These are phyloP conservation scores for Flexamia atlantica DNA, from an alignment of 2,888 invertebrate genomes.

Conservation along the genomic window DNA sequence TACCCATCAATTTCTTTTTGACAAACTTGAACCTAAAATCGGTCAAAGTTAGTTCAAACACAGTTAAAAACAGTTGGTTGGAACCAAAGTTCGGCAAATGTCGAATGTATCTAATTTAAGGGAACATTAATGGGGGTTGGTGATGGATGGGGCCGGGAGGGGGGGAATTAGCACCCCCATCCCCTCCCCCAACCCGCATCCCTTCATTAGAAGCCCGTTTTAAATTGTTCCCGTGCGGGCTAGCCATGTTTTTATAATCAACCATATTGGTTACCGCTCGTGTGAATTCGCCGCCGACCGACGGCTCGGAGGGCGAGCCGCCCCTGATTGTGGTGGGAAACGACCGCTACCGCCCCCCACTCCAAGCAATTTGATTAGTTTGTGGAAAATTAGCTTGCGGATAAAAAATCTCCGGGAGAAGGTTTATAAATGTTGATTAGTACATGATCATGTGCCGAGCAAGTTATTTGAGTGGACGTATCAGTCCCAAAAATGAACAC, in stretches of 20 bases:
- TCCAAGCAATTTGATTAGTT: no score
- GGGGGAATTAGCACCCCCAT: slow-evolving; percentile 43
- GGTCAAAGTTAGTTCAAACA: slow-evolving; percentile 19
- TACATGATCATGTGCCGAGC: no score
- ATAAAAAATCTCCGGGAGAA: no score
- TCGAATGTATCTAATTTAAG: slow-evolving; percentile 52
- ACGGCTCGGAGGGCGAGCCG: background rate
- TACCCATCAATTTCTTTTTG: no score
- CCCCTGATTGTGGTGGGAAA: slow-evolving; percentile 35
- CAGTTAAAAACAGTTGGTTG: slow-evolving; percentile 32
- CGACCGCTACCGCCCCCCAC: background rate
- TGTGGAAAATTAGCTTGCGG: no score
- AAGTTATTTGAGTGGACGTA: no score
- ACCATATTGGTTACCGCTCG: slow-evolving; percentile 51
- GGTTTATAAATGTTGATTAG: no score
- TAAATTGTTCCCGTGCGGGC: slow-evolving; percentile 59
- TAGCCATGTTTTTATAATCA: slow-evolving; percentile 58
- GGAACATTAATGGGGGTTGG: slow-evolving; percentile 53
- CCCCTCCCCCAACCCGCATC: slow-evolving; percentile 40
- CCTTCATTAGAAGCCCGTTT: slow-evolving; percentile 55
- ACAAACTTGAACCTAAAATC: background rate
- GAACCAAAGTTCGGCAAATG: slow-evolving; percentile 34
- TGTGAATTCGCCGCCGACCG: slow-evolving; percentile 32
- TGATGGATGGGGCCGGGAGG: slow-evolving; percentile 39
- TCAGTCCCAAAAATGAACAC: no score